Conservation (phyloP, 2,888 invertebrate genomes). For the Caenorhabditis auriculariae region DNA sequence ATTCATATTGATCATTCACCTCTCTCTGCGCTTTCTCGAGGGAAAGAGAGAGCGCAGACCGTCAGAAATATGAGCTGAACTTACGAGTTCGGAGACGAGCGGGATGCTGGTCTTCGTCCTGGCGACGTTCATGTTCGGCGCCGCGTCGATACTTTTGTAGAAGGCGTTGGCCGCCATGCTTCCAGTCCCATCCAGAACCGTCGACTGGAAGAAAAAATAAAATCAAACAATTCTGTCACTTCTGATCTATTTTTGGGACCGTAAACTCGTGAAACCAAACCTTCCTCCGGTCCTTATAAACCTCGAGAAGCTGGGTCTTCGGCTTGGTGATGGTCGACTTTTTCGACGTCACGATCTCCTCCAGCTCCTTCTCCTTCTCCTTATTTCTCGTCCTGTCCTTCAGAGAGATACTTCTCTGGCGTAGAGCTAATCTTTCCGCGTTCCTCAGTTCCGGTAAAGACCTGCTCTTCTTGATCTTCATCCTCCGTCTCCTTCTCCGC, state of each 20-base stretch:
- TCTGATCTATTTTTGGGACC: neutral
- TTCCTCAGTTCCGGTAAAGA: constrained; percentile 20
- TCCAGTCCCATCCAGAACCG: constrained; percentile 56
- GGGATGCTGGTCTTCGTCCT: constrained; percentile 89
- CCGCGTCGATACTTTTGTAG: constrained; percentile 99
- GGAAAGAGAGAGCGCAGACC: no score
- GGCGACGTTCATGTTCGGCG: constrained; percentile 92
- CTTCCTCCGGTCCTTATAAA: constrained; percentile 26
- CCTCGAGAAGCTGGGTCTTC: constrained; percentile 29
- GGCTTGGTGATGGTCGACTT: constrained; percentile 11
- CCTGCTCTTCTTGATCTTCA: constrained; percentile 12
- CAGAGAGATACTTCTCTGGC: constrained; percentile 35
- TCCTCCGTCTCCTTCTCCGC: constrained; percentile 37
- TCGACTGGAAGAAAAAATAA: constrained; percentile 50
- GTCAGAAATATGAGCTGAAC: constrained; percentile 67
- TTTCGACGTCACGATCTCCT: constrained; percentile 5
- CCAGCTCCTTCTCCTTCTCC: constrained; percentile 12
- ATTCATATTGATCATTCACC: neutral
- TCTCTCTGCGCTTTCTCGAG: neutral
- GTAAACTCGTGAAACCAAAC: no score
- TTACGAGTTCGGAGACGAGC: constrained; percentile 96
- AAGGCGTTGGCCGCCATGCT: constrained; percentile 95
- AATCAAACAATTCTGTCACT: neutral
- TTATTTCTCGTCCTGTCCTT: constrained; percentile 12
- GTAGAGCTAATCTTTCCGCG: constrained; percentile 7